Conservation (phyloP, 1,140 invertebrate genomes). For the Globodera rostochiensis region DNA sequence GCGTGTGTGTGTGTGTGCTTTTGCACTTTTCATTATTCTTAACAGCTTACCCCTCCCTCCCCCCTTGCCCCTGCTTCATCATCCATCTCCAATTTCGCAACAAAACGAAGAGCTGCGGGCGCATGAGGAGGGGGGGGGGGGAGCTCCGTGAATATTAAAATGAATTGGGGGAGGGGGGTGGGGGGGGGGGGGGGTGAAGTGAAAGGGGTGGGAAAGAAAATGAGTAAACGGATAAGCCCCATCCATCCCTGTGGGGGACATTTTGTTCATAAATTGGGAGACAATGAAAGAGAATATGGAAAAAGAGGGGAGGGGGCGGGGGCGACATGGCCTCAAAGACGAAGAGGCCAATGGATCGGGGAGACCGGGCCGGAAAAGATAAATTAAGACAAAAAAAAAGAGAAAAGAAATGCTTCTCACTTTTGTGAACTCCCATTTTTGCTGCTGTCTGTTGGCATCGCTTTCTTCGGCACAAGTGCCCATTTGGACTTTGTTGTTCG, state of each 20-base stretch:
- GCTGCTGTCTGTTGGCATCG: constrained; percentile 4
- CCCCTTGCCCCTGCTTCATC: too few species aligned
- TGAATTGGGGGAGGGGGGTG: not conserved
- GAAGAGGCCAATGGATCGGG: too few species aligned
- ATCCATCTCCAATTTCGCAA: constrained; percentile 25
- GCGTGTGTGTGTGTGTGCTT: too few species aligned
- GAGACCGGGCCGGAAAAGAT: too few species aligned
- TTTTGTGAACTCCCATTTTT: constrained; percentile 49
- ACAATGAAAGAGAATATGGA: not conserved
- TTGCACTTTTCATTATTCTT: not conserved
- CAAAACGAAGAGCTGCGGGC: not conserved
- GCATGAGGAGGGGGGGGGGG: too few species aligned
- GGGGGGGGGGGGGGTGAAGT: not conserved
- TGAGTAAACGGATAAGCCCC: not conserved
- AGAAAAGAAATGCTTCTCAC: constrained; percentile 21
- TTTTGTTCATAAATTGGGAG: not conserved
- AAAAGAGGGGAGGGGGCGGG: too few species aligned
- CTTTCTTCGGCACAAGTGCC: constrained; percentile 21
- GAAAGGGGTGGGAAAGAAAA: not conserved
- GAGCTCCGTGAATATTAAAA: not conserved
- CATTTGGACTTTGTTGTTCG: constrained; percentile 26
- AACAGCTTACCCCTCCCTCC: too few species aligned
- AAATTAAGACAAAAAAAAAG: too few species aligned
- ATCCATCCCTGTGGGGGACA: not conserved
- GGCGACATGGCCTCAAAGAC: too few species aligned